A percentile compares a stretch with the other conserved stretches of the same genome.
Conservation (phyloP, 2,113 vertebrate genomes). For the Ailurus styani region DNA sequence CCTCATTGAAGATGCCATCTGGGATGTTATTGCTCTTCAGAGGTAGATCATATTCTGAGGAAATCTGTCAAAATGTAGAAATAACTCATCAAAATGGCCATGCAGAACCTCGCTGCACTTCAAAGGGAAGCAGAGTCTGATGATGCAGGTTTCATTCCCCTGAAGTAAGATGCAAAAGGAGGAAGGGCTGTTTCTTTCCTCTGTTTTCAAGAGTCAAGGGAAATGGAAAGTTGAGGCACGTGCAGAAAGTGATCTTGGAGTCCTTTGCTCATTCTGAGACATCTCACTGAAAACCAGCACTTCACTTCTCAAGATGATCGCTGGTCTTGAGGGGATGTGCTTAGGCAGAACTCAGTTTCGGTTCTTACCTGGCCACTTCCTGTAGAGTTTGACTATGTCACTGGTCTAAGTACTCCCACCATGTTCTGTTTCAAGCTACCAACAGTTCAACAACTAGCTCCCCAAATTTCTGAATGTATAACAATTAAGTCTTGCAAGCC, state of each 20-base stretch:
- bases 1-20: conserved; percentile 66
- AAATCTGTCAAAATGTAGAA: conserved; percentile 56
- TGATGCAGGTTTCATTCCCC: not conserved
- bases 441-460: not conserved
- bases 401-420: not conserved
- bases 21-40: conserved; percentile 59
- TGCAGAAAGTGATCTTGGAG: not conserved
- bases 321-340: not conserved
- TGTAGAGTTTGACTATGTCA: not conserved
- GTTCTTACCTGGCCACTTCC: not conserved
- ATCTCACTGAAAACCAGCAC: not conserved
- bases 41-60: conserved; percentile 56
- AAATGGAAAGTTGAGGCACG: not conserved
- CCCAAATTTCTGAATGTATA: not conserved
- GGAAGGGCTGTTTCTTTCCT: not conserved
- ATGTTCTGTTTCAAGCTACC: not conserved
- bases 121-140: not conserved
- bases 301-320: not conserved
- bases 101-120: not conserved
- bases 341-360: not conserved
- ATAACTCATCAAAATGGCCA: conserved; percentile 52
- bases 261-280: not conserved
- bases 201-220: not conserved
- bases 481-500: not conserved
- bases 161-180: not conserved